Base-by-base conservation (phyloP, 1,140 invertebrate species). In the Drosophila jambulina region DNA sequence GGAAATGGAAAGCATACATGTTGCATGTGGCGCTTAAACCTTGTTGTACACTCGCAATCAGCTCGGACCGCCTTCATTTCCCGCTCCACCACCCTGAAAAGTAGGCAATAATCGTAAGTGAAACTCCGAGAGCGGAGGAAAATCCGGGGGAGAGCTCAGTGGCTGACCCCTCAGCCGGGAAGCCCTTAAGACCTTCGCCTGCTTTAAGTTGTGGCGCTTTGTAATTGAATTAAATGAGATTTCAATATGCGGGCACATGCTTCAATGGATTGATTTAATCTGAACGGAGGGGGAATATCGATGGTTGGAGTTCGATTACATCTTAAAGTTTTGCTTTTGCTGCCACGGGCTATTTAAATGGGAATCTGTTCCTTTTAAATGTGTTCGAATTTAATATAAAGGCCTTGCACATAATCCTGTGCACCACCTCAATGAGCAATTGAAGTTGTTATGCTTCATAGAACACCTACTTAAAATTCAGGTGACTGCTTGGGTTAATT, bases 101-200 rank as follows among this genome's bases (percentile, higher is more conserved):
- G 74, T 88, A 88, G 84, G 84, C 84, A 87, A 87, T 90, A 87
- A 87, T 87, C 84, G 85, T 88, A 87, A 87, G 84, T 87, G 85
- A 87, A 90, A 84, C 80, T 51, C 58, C 43, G 60, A 59, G 64
- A 48, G 59, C 46, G 23, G 8, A 21, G n/a, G 23, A 49, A 42
- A 56, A 32, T 19, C 9, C 21, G 68, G 32, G 36, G 23, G 25
- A 54, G 23, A 12, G 70, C 23, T 45, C 27, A 56, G 32, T 58
- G 7, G 40, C 60, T 63, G 61, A 48, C 61, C 67, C 48, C 64
- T 60, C 32, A 25, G 21, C 19, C 51, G 29, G 17, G 63, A 32
- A 65, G 54, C 42, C 59, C 36, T 69, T 19, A 69, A 46, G 56
- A 45, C 43, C 42, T 59, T 36, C 76, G 84, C 71, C 68, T 68